A percentile compares a stretch with the other conserved stretches of the same genome.
Conservation (phyloP, 2,888 invertebrate species). For the Aphidius colemani region DNA sequence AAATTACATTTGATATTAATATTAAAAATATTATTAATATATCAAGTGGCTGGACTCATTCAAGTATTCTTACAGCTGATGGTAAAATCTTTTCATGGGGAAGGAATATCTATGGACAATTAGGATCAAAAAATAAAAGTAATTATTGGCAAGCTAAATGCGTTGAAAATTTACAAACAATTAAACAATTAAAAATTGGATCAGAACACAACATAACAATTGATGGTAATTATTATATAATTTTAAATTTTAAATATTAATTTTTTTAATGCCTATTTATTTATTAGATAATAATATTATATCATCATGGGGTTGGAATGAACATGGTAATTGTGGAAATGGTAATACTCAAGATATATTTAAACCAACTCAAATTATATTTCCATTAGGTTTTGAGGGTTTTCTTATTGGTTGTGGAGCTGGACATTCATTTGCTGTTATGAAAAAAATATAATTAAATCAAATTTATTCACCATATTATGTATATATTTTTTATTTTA, state of each 20-base stretch:
- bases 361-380: slow-evolving; percentile 57
- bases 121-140: slow-evolving; percentile 63
- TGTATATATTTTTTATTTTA: background rate
- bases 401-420: slow-evolving; percentile 54
- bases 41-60: slow-evolving; percentile 81
- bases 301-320: slow-evolving; percentile 89
- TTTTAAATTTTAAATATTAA: slow-evolving; percentile 5
- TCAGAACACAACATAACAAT: slow-evolving; percentile 81
- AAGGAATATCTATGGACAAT: slow-evolving; percentile 79
- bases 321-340: slow-evolving; percentile 84
- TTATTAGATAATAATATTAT: slow-evolving; percentile 67
- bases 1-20: slow-evolving; percentile 57
- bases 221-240: slow-evolving; percentile 44
- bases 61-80: slow-evolving; percentile 67
- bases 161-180: slow-evolving; percentile 55
- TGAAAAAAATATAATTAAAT: slow-evolving; percentile 28
- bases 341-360: slow-evolving; percentile 62
- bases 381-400: slow-evolving; percentile 34
- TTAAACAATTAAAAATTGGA: slow-evolving; percentile 70
- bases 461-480: background rate
- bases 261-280: slow-evolving; percentile 14
- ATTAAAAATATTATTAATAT: slow-evolving; percentile 62
- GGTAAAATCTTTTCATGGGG: slow-evolving; percentile 77
- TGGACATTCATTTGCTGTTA: slow-evolving; percentile 58
- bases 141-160: slow-evolving; percentile 33